Percentiles rank a stretch among this genome's conserved stretches.
Conservation (phyloP, 1,140 invertebrate genomes). For the Anoplophora glabripennis region DNA sequence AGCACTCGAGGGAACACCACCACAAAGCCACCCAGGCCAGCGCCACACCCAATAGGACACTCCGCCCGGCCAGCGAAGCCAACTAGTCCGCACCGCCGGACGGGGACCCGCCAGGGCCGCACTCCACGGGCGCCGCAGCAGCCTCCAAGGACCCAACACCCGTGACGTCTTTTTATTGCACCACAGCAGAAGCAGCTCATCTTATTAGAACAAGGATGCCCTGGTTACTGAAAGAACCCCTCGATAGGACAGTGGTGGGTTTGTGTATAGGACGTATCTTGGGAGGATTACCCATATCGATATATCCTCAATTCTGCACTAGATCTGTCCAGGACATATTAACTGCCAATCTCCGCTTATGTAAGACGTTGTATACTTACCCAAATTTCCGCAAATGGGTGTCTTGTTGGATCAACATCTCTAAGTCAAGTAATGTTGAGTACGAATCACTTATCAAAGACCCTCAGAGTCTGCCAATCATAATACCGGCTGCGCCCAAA, state of each 20-base stretch:
- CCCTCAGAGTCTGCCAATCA: no score
- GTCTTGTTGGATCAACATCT: no score
- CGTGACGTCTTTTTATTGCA: neutral
- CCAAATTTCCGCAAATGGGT: no score
- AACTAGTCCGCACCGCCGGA: neutral
- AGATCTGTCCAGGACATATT: no score
- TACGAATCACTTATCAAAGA: no score
- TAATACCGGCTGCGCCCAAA: no score
- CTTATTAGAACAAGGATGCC: neutral
- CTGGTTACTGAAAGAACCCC: neutral
- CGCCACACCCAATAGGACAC: neutral
- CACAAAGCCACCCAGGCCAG: neutral
- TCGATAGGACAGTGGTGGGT: neutral
- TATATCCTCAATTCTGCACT: no score
- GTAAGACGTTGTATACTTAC: no score
- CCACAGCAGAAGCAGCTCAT: neutral
- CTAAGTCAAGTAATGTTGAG: no score
- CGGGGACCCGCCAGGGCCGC: neutral
- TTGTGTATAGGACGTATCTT: neutral
- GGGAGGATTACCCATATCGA: neutral
- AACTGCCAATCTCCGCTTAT: no score
- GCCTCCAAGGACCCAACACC: neutral
- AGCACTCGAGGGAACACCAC: neutral
- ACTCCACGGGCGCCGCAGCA: neutral
- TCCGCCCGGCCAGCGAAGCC: neutral